Base-by-base conservation (phyloP, 2,888 invertebrate species). In the Cepaea hortensis region DNA sequence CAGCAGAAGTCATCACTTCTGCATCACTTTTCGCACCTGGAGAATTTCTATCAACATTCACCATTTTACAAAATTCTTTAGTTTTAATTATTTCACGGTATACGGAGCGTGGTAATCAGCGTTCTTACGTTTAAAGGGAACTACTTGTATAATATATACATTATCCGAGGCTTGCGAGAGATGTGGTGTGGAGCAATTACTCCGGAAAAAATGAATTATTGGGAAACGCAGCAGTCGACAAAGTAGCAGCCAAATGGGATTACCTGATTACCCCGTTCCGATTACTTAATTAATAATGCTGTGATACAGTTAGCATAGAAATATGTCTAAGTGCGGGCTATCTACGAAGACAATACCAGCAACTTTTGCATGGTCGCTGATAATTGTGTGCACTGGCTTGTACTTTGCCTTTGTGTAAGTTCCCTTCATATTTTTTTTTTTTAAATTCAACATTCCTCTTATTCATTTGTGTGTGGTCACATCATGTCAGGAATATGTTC, bases 341-440 rank as follows among this genome's bases (percentile, higher is more conserved):
- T 93, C 93, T 85, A 91, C 92, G 23, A 90, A 90, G 84, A 92
- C 93, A 83, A 92, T 93, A 81, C 99, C 99, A 95, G 99, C 99
- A 95, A 97, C 98, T 94, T 98, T 98, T 96, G 99, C 99, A 95
- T 99, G 99, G 99, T 97, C 97, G 92, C 96, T 99, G 94, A 96
- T 99, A 93, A 96, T 99, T 95, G 97, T 97, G 94, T 97, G 98
- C 93, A 98, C 98, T 92, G 97, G 97, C 94, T 96, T 98, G 93
- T 99, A 98, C 96, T 99, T 98, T 96, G 97, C 97, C 95, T 98
- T 97, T 95, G 98, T 98, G 98, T 99, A 96, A 98, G 98, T 98
- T n/a, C 62, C 3, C 5, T 2, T 20, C 4, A 23, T 55, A 35
- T 35, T 35, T 35, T n/a, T n/a, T n/a, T n/a, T n/a, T n/a, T n/a